Evolutionary conservation across 1,140 invertebrate genomes (phyloP), one percentile per base, ranked within the genome.

Genomic region (Geopemphigus sp.): DNA sequence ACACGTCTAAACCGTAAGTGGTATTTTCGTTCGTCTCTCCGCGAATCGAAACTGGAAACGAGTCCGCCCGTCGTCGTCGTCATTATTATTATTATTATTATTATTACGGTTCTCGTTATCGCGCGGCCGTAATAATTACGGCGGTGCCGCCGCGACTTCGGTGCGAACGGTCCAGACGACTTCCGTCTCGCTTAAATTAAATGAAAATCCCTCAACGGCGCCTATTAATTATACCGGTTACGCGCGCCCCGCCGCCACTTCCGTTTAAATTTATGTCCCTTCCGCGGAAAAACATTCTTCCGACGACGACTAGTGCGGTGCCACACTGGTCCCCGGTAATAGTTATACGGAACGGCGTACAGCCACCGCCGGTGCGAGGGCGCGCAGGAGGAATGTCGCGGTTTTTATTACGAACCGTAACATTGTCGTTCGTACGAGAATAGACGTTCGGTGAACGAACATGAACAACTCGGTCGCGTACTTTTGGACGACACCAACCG

Each of bases 211-310:
- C 57, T 78, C 39, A 63, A 26, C 74, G 74, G 11, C 61, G 57
- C 74, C 45, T 78, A 78, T 78, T 78, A 78, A 78, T 78, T 78
- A 63, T 26, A 63, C 74, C 32, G 39, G 57, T 63, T 78, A 53
- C n/a, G 45, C 24, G 22, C 45, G n/a, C 39, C 57, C 14, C 63
- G 39, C 59, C 17, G 56, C 57, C 56, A 47, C 32, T 63, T 63
- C 57, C 74, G 57, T 26, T 19, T 26, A 63, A 78, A 78, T 78
- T 78, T 78, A 78, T 32, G 22, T 15, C 12, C 56, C 32, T 5
- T 32, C 32, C 32, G 26, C 12, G 10, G 15, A 73, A 72, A 26
- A 29, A 47, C 54, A 47, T 61, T 61, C 56, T 61, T n/a, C 24
- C 22, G 39, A 15, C 15, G 45, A n/a, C n/a, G n/a, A n/a, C n/a